Base-by-base conservation (phyloP, 1,140 invertebrate species). In the Triops longicaudatus region DNA sequence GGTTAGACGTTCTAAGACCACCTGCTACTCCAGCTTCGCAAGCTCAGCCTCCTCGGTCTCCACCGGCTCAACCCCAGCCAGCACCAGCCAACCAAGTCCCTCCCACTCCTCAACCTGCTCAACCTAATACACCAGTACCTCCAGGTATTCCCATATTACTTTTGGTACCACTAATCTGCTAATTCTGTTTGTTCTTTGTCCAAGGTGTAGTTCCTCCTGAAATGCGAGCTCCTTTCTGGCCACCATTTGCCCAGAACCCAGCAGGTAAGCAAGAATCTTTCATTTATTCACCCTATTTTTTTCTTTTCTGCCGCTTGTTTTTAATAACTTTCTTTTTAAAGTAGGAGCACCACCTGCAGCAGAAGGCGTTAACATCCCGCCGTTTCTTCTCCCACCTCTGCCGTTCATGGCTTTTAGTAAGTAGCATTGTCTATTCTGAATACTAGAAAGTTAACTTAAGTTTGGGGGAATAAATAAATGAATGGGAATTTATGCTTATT, bases 1-100 rank as follows among this genome's bases (percentile, higher is more conserved):
- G 98, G 26, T 89, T 98, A 73, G 98, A 99, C 86, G 96, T 99
- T 81, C 85, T 99, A 78, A 88, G 93, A 73, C 84, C 86, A 10
- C 82, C 84, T 77, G 82, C 84, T 22, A 82, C 83, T 72, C 85
- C 84, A 78, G 81, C 82, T 73, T 17, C 78, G 71, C 81, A 80
- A 50, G 83, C 84, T 81, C 83, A 80, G 78, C 82, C 80, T 75
- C 82, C 80, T 82, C 81, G 77, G 77, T 83, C 84, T 83, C 26
- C 81, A 83, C 80, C 83, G 83, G 9, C 63, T 75, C 80, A 28
- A 76, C 78, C 79, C 79, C 79, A 77, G 72, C 73, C 63, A 78
- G 75, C n/a, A 78, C 77, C 78, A 78, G 79, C 73, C 41, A 71
- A 81, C 37, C 74, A 76, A 63, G 78, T 74, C 44, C 79, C 81